Percentiles rank a stretch among this genome's conserved stretches.
These are phyloP conservation scores for Aplochiton taeniatus DNA, from an alignment of 2,797 vertebrate genomes.

Conservation along the genomic window DNA sequence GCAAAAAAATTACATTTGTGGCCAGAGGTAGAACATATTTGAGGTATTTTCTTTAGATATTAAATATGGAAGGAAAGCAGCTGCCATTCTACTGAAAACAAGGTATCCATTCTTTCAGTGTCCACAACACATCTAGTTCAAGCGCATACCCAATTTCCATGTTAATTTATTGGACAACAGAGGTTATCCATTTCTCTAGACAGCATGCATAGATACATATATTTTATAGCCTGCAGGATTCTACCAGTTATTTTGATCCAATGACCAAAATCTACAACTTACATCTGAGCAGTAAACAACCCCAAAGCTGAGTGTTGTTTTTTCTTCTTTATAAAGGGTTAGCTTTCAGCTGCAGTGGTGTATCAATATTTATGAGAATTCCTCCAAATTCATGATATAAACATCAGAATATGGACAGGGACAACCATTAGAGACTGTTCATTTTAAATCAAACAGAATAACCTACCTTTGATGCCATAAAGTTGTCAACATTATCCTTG, in stretches of 20 bases:
- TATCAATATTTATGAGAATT: slow-evolving; percentile 74
- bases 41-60: slow-evolving; percentile 74
- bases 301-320: slow-evolving; percentile 63
- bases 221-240: slow-evolving; percentile 48
- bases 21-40: slow-evolving; percentile 72
- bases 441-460: slow-evolving; percentile 71
- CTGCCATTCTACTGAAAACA: slow-evolving; percentile 67
- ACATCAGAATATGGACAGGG: slow-evolving; percentile 70
- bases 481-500: slow-evolving; percentile 54
- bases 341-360: slow-evolving; percentile 55
- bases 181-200: no score
- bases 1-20: slow-evolving; percentile 75
- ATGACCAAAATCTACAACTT: slow-evolving; percentile 67
- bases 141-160: no score
- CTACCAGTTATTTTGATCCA: slow-evolving; percentile 60
- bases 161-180: no score
- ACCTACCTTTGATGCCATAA: slow-evolving; percentile 64
- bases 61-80: slow-evolving; percentile 73
- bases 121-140: no score
- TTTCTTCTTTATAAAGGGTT: slow-evolving; percentile 54
- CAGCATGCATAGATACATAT: slow-evolving; percentile 34
- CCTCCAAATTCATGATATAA: slow-evolving; percentile 66
- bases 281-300: slow-evolving; percentile 56
- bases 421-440: slow-evolving; percentile 67
- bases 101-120: no score